Conservation (phyloP, 2,113 vertebrate genomes). For the Bambusicola thoracicus region DNA sequence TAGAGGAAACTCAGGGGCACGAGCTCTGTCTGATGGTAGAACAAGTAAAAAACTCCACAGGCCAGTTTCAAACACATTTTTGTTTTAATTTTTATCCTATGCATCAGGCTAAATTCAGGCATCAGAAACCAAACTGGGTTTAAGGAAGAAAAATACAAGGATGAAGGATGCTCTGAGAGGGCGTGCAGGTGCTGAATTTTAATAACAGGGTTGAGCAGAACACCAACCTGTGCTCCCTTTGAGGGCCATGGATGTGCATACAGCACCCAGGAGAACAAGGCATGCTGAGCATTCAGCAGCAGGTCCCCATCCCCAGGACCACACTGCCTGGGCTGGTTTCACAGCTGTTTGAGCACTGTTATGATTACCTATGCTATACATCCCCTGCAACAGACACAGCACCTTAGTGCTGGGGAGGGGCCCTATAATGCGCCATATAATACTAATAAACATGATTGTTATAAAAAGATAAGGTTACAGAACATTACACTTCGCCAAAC, state of each 20-base stretch:
- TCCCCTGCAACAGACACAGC: background rate
- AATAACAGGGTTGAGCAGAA: background rate
- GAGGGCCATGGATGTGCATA: fast-evolving
- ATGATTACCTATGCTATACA: background rate
- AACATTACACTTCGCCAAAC: constrained; percentile 41
- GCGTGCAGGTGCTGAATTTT: background rate
- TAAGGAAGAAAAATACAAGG: fast-evolving
- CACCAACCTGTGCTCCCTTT: background rate
- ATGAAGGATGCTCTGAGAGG: background rate
- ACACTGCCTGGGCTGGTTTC: background rate
- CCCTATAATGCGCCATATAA: background rate
- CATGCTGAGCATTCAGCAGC: background rate
- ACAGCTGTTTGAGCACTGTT: background rate
- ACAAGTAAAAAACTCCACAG: background rate
- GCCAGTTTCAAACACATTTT: background rate
- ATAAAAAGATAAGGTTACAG: constrained; percentile 59
- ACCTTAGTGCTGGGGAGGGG: background rate
- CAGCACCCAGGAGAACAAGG: background rate
- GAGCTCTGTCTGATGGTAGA: background rate
- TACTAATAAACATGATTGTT: constrained; percentile 58
- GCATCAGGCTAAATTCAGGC: background rate
- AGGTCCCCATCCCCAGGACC: background rate
- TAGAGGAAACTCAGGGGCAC: background rate
- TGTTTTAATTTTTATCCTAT: background rate
- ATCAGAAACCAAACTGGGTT: background rate